Base-by-base conservation (phyloP, 1,140 invertebrate genomes). In the Drosophila orena region DNA sequence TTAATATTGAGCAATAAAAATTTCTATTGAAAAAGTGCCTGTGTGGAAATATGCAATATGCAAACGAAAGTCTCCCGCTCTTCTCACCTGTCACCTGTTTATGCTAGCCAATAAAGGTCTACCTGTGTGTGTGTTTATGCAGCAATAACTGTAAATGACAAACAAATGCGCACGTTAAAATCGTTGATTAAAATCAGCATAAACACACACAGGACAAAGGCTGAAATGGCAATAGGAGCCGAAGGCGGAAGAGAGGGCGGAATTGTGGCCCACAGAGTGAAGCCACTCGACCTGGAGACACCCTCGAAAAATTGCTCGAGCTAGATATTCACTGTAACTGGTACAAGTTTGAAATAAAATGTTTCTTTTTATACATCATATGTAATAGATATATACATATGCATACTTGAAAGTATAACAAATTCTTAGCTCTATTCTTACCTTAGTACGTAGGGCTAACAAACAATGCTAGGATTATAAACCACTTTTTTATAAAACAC, bases 81-180 rank as follows among this genome's bases (percentile, higher is more conserved):
- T 22, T 22, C 49, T 15, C 66, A 30, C 54, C 42, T 69, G 10
- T 15, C 66, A 30, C 54, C 42, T 69, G 10, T 52, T 70, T 62
- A 49, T 70, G 65, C 49, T 20, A 44, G 37, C 64, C 64, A 53
- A 52, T 69, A 69, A 61, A 46, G 42, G 58, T 27, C 46, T 55
- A 24, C 7, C 27, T 42, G 22, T 30, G 27, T 71, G 55, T 61
- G 42, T 79, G 57, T 65, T 66, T 74, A 75, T 76, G 50, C 71
- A 50, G 72, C 78, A 81, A 70, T 78, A 66, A 66, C 62, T 85
- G 81, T 81, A 78, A 85, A 81, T 86, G 81, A 86, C 73, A 81
- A 86, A 75, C 68, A 86, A 85, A 85, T 80, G 73, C 43, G 52
- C 47, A 59, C 81, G 71, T 86, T 86, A 81, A 86, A 83, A 76